phyloP scores from a whole-genome alignment of 2,888 invertebrate genomes.

The Drosophila buzzatii region DNA sequence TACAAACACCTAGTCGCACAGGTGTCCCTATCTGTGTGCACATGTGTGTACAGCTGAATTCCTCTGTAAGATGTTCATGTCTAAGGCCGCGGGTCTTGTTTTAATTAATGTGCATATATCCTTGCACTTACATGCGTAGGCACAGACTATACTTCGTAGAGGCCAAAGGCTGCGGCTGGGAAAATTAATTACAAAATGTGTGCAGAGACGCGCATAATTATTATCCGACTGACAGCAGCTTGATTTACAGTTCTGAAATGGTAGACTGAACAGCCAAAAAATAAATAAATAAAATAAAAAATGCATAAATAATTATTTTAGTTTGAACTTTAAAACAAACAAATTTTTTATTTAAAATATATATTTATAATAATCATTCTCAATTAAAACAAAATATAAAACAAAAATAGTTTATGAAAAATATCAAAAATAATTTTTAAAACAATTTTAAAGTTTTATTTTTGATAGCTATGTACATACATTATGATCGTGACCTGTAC shows the following conservation, averaged over 20 bases:
- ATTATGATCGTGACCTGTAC: neutral
- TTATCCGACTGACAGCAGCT: neutral
- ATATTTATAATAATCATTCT: too few species aligned
- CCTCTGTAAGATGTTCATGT: conserved; percentile 33
- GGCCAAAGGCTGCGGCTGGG: neutral
- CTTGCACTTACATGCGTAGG: conserved; percentile 6
- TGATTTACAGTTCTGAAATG: neutral
- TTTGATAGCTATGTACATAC: too few species aligned
- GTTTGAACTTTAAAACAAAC: neutral
- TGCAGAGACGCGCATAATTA: neutral
- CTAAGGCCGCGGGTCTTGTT: conserved; percentile 63
- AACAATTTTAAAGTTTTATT: too few species aligned
- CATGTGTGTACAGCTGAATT: conserved; percentile 24
- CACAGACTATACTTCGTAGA: conserved; percentile 16
- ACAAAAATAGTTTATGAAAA: neutral
- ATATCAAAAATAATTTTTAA: neutral
- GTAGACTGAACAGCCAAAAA: neutral
- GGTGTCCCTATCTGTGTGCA: conserved; percentile 5
- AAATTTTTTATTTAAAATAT: neutral
- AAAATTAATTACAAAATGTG: neutral
- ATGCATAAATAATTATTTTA: too few species aligned
- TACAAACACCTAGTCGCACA: conserved; percentile 29
- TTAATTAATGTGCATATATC: conserved; percentile 62
- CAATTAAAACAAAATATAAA: too few species aligned
- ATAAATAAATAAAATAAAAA: neutral